Evolutionary conservation across 2,888 invertebrate species (phyloP).

Genomic region (Plagodis dolabraria): DNA sequence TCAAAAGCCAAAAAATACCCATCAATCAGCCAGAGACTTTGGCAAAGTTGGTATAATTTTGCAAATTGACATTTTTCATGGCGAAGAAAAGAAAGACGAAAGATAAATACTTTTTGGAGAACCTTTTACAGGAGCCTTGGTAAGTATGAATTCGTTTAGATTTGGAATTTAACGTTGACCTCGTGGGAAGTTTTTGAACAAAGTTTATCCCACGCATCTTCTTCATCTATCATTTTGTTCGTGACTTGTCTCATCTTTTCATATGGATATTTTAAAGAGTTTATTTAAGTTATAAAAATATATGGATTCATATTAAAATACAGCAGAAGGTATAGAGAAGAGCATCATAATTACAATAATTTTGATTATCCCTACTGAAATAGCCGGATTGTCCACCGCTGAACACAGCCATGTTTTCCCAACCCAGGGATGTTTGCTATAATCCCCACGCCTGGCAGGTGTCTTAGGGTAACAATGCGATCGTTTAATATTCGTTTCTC

Average conservation of each 20-base stretch:
- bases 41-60: slow-evolving; percentile 54
- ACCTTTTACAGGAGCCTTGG: slow-evolving; percentile 32
- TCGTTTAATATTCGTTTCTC: no score
- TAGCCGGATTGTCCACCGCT: no score
- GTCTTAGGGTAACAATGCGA: no score
- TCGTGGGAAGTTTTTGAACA: slow-evolving; percentile 18
- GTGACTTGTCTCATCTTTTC: not conserved
- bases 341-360: no score
- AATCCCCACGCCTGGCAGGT: no score
- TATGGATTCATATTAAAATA: no score
- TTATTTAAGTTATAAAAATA: no score
- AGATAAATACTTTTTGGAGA: slow-evolving; percentile 54
- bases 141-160: slow-evolving; percentile 28
- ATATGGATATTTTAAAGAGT: no score
- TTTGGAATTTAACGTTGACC: slow-evolving; percentile 15
- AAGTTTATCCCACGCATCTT: slow-evolving; percentile 22
- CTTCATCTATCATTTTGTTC: slow-evolving; percentile 3
- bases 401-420: no score
- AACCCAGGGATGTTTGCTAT: no score
- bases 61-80: slow-evolving; percentile 59
- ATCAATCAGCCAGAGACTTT: slow-evolving; percentile 56
- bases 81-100: slow-evolving; percentile 49
- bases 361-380: no score
- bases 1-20: slow-evolving; percentile 37
- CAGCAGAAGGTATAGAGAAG: no score